A percentile compares a stretch with the other conserved stretches of the same genome.
These are phyloP conservation scores for Notodonta dromedarius DNA, from an alignment of 2,888 invertebrate species.

Conservation along the genomic window DNA sequence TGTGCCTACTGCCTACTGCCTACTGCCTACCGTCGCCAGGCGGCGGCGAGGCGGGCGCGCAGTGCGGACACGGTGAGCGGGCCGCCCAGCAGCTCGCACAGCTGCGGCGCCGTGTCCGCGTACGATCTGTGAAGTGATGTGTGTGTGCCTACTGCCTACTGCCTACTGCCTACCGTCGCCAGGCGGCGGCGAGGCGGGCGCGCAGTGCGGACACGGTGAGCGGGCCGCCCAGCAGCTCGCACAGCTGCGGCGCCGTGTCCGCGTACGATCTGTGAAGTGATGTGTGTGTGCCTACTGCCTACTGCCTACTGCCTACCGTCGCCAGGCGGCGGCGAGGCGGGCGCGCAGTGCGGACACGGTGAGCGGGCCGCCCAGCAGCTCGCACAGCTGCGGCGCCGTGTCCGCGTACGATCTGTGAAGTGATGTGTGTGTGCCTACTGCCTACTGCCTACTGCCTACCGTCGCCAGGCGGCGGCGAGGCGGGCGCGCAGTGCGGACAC, in stretches of 20 bases:
- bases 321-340: constrained; percentile 89
- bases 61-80: constrained; percentile 90
- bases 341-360: constrained; percentile 88
- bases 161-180: constrained; percentile 88
- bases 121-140: background rate
- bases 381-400: constrained; percentile 86
- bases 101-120: constrained; percentile 80
- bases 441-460: constrained; percentile 83
- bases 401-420: background rate
- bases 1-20: too few relatives aligned
- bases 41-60: constrained; percentile 86
- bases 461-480: constrained; percentile 89
- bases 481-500: constrained; percentile 87
- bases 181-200: constrained; percentile 87
- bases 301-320: constrained; percentile 85
- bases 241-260: constrained; percentile 95
- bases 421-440: background rate
- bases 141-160: background rate
- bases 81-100: constrained; percentile 92
- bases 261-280: constrained; percentile 88
- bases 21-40: constrained; percentile 89
- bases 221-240: constrained; percentile 92
- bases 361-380: constrained; percentile 93
- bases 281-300: too few relatives aligned
- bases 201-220: constrained; percentile 89